phyloP scores from a whole-genome alignment of 1,140 invertebrate species.

The Delia radicum region DNA sequence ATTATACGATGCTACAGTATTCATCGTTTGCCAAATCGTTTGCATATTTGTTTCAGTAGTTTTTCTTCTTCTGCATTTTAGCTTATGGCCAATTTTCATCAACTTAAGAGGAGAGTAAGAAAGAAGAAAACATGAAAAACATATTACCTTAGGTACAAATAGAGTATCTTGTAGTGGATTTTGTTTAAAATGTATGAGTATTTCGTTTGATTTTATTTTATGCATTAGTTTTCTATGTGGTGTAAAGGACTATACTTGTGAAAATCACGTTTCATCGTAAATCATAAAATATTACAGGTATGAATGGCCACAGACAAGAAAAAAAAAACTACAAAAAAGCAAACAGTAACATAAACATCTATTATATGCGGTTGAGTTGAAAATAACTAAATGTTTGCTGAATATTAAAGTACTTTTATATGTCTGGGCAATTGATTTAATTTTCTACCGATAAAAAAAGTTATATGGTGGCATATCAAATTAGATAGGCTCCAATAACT shows the following conservation, averaged over 20 bases:
- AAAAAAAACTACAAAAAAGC: not conserved
- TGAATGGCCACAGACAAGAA: not conserved
- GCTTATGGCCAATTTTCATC: not conserved
- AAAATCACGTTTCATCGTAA: slow-evolving; percentile 1
- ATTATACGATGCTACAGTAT: not conserved
- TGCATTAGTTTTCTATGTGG: not conserved
- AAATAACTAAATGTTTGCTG: not conserved
- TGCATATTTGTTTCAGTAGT: not conserved
- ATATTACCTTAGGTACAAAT: not conserved
- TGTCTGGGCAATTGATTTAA: not conserved
- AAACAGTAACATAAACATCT: not conserved
- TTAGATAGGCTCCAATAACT: too few relatives aligned
- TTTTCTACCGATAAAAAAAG: too few relatives aligned
- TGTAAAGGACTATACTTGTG: not conserved
- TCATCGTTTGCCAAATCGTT: not conserved
- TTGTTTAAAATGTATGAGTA: not conserved
- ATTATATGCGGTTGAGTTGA: not conserved
- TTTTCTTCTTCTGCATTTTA: not conserved
- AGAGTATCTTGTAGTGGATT: not conserved
- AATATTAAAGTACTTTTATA: not conserved
- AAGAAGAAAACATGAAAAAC: not conserved
- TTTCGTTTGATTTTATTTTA: slow-evolving; percentile 2
- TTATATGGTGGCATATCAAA: too few relatives aligned
- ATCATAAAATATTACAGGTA: slow-evolving; percentile 5
- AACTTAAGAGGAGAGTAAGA: not conserved